Conservation (phyloP, 64 coral and sea anemone genomes). For the Montipora sp. region DNA sequence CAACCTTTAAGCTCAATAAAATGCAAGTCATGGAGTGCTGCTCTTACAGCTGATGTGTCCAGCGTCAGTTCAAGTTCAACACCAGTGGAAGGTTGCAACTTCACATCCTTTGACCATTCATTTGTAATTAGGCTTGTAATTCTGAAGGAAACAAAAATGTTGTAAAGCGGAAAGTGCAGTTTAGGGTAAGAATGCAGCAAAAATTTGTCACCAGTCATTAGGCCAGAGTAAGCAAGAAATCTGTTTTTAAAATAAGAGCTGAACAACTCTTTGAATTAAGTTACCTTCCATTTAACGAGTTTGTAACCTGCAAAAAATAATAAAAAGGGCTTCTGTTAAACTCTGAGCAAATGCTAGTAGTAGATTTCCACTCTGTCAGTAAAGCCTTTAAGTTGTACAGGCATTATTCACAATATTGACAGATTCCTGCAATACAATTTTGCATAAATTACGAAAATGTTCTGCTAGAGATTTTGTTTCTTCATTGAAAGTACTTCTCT, state of each 20-base stretch:
- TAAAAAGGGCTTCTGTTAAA: background rate
- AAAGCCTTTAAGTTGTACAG: too few species aligned
- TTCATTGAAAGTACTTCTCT: too few species aligned
- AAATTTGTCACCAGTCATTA: too few species aligned
- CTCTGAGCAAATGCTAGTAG: background rate
- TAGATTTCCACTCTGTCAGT: background rate
- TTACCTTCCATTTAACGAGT: constrained; percentile 66
- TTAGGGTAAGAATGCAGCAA: too few species aligned
- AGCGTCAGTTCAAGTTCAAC: constrained; percentile 88
- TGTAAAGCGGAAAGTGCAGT: background rate
- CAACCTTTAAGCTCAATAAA: constrained; percentile 95
- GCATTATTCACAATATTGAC: background rate
- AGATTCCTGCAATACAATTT: background rate
- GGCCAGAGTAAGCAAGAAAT: too few species aligned
- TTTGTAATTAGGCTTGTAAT: constrained; percentile 40
- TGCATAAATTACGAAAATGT: too few species aligned
- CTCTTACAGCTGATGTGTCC: constrained; percentile 70
- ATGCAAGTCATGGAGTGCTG: constrained; percentile 86
- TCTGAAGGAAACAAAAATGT: constrained; percentile 33
- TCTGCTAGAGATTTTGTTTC: too few species aligned
- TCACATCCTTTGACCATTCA: constrained; percentile 74
- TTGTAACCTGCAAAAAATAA: constrained; percentile 57
- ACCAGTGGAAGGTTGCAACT: constrained; percentile 36
- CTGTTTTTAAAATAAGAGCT: background rate
- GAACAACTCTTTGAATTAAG: background rate